Conservation (phyloP, 2,797 vertebrate genomes). For the Diceros bicornis region DNA sequence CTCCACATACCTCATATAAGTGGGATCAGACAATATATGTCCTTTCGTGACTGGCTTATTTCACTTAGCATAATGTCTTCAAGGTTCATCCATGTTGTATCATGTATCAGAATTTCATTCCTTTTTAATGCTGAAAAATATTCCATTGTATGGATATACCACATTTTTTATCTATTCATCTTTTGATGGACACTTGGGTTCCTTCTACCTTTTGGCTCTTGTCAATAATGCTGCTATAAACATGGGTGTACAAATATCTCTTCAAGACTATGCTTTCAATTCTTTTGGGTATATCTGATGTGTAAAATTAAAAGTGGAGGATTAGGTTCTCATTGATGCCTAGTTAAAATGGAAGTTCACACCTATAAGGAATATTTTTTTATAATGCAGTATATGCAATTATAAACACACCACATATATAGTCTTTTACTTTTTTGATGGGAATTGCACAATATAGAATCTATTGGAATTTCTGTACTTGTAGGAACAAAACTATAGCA, state of each 20-base stretch:
- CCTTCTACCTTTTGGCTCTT: neutral
- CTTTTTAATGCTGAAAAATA: neutral
- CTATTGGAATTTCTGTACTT: slow-evolving; percentile 9
- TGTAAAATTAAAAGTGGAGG: neutral
- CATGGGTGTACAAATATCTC: neutral
- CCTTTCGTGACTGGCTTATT: slow-evolving; percentile 38
- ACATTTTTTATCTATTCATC: neutral
- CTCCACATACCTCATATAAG: neutral
- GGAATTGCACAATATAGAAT: neutral
- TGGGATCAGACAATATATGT: slow-evolving; percentile 5
- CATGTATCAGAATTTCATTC: neutral
- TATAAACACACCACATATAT: neutral
- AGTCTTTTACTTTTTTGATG: neutral
- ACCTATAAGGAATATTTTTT: neutral
- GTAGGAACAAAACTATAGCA: neutral
- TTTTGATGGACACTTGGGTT: neutral
- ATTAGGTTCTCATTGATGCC: neutral
- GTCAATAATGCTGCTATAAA: neutral
- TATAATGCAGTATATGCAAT: neutral
- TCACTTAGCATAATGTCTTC: slow-evolving; percentile 22
- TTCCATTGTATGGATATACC: neutral
- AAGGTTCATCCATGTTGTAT: neutral
- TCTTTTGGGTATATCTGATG: neutral
- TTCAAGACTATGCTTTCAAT: neutral
- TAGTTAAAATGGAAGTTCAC: slow-evolving; percentile 57